These are phyloP conservation scores for Laterallus jamaicensis DNA, from an alignment of 2,113 vertebrate genomes.

Conservation along the genomic window DNA sequence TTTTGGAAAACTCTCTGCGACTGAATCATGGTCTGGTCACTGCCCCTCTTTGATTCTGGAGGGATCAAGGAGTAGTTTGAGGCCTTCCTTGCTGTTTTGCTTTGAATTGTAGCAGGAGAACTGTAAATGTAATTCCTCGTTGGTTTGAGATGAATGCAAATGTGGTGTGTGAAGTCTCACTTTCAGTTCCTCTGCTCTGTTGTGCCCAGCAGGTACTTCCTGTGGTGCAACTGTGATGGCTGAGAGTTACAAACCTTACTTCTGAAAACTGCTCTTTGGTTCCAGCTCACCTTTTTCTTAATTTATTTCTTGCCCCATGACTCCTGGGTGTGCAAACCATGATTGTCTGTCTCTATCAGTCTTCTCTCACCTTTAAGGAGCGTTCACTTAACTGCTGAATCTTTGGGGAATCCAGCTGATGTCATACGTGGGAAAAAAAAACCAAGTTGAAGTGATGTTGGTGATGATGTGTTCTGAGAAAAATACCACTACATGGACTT, in stretches of 20 bases:
- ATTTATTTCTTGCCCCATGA: background rate
- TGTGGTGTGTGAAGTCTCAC: background rate
- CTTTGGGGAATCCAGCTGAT: background rate
- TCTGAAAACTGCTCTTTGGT: background rate
- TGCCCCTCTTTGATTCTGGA: background rate
- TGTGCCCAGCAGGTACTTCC: background rate
- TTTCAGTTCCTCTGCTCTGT: constrained; percentile 5
- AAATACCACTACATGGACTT: background rate
- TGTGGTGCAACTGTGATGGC: background rate
- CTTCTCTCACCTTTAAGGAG: background rate
- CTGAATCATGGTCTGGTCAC: background rate
- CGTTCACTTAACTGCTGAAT: background rate
- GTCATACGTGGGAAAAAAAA: background rate
- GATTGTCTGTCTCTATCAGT: background rate
- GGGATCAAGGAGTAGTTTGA: background rate
- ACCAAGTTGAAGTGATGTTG: background rate
- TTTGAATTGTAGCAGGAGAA: background rate
- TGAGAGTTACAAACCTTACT: background rate
- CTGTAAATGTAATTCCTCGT: background rate
- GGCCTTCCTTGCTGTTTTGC: background rate
- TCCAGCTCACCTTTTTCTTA: background rate
- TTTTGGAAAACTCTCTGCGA: background rate
- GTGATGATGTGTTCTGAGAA: background rate
- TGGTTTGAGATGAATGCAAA: background rate
- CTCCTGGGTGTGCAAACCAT: background rate